These are phyloP conservation scores for Ips nitidus DNA, from an alignment of 1,140 invertebrate genomes.

Conservation along the genomic window DNA sequence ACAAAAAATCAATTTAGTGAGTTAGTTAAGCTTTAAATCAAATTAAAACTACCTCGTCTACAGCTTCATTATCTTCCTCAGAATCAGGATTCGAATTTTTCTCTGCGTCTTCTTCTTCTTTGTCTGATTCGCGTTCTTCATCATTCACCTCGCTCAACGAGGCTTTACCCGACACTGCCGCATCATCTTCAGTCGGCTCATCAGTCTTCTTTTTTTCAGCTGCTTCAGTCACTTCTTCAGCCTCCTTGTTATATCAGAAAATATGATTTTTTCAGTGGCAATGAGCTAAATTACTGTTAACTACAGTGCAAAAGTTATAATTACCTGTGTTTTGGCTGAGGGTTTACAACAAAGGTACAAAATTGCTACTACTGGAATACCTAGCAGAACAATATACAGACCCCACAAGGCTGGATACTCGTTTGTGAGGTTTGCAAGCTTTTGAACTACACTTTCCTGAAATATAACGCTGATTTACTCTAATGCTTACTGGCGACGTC, in stretches of 20 bases:
- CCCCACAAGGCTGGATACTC: slow-evolving; percentile 91
- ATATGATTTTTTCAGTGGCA: slow-evolving; percentile 16
- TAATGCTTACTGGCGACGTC: too few relatives aligned
- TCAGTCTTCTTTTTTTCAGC: slow-evolving; percentile 65
- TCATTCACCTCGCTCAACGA: slow-evolving; percentile 53
- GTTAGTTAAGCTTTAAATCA: slow-evolving; percentile 4
- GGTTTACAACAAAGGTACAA: slow-evolving; percentile 81
- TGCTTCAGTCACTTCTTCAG: slow-evolving; percentile 46
- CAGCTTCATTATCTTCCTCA: slow-evolving; percentile 52
- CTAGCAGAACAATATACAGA: slow-evolving; percentile 78
- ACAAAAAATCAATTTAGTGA: slow-evolving; percentile 2
- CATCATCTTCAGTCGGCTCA: slow-evolving; percentile 56
- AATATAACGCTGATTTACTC: slow-evolving; percentile 37
- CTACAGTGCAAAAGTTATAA: not conserved
- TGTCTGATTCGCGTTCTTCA: slow-evolving; percentile 55
- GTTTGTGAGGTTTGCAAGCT: slow-evolving; percentile 78
- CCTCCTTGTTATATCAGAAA: slow-evolving; percentile 41
- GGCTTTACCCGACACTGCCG: slow-evolving; percentile 53
- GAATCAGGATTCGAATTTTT: slow-evolving; percentile 46
- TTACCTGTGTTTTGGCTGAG: slow-evolving; percentile 51
- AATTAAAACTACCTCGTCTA: slow-evolving; percentile 19
- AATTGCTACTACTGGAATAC: slow-evolving; percentile 74
- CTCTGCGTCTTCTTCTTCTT: slow-evolving; percentile 53
- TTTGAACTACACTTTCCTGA: slow-evolving; percentile 81
- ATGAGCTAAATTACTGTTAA: not conserved